phyloP scores from a whole-genome alignment of 2,888 invertebrate species.

The Plemyria rubiginata region DNA sequence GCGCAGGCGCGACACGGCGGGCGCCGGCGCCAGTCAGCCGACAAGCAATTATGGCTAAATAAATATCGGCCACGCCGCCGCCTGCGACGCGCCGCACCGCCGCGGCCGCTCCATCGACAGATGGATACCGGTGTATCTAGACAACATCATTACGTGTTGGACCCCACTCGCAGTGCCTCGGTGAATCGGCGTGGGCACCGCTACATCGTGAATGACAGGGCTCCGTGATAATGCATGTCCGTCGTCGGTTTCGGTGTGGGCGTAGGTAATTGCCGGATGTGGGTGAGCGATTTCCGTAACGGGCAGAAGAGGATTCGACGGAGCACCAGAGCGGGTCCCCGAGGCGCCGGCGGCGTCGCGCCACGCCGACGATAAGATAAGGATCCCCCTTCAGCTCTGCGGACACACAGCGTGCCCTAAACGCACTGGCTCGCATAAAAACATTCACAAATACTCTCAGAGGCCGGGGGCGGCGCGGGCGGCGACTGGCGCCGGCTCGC shows the following conservation, averaged over 20 bases:
- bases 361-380: constrained; percentile 64
- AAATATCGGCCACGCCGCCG: constrained; percentile 79
- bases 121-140: constrained; percentile 74
- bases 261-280: constrained; percentile 60
- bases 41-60: constrained; percentile 84
- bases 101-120: constrained; percentile 64
- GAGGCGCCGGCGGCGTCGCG: constrained; percentile 60
- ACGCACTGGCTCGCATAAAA: constrained; percentile 64
- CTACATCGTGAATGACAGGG: constrained; percentile 64
- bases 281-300: constrained; percentile 59
- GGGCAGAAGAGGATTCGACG: constrained; percentile 39
- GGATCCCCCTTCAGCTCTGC: constrained; percentile 44
- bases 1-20: constrained; percentile 76
- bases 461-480: constrained; percentile 53
- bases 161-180: constrained; percentile 62
- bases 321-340: constrained; percentile 43
- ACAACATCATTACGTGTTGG: constrained; percentile 75
- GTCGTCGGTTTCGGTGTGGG: constrained; percentile 55
- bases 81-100: constrained; percentile 48
- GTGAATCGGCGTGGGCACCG: constrained; percentile 67
- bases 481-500: constrained; percentile 56
- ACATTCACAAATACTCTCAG: constrained; percentile 64
- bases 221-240: constrained; percentile 57
- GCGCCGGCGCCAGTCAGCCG: constrained; percentile 83
- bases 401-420: constrained; percentile 46